Evolutionary conservation across 2,113 vertebrate genomes (phyloP).

Genomic region (Chaenocephalus aceratus): DNA sequence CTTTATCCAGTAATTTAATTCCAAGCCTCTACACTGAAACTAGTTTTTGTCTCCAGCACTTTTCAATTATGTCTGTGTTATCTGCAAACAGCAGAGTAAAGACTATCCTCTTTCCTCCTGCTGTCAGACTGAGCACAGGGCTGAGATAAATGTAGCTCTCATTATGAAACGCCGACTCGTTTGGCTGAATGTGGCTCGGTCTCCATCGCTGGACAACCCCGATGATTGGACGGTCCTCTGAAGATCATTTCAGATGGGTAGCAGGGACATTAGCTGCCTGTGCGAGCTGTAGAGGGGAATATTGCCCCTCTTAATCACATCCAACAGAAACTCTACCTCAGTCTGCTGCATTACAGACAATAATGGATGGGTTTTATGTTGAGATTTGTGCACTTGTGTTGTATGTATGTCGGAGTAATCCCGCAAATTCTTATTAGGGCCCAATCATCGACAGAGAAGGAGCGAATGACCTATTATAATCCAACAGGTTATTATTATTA

Average conservation of each 20-base stretch:
- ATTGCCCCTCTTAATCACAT: constrained; percentile 62
- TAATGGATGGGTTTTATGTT: too few relatives aligned
- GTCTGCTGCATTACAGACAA: constrained; percentile 45
- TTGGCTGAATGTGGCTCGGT: constrained; percentile 58
- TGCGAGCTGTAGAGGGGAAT: constrained; percentile 67
- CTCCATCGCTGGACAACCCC: constrained; percentile 56
- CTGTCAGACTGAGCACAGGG: constrained; percentile 44
- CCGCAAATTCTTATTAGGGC: too few relatives aligned
- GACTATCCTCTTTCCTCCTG: constrained; percentile 34
- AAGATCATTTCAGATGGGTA: constrained; percentile 76
- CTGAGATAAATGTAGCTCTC: constrained; percentile 60
- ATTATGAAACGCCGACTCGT: constrained; percentile 58
- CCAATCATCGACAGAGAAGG: too few relatives aligned
- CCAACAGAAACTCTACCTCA: constrained; percentile 54
- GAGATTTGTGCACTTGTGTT: too few relatives aligned
- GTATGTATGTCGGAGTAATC: too few relatives aligned
- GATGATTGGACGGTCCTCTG: constrained; percentile 70
- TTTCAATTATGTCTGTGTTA: constrained; percentile 44
- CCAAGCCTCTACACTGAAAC: constrained; percentile 14
- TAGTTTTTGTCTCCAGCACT: constrained; percentile 29
- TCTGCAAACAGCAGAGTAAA: constrained; percentile 54
- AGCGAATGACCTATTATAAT: too few relatives aligned
- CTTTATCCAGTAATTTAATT: constrained; percentile 29
- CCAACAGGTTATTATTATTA: too few relatives aligned
- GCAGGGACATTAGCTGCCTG: constrained; percentile 68